These are phyloP conservation scores for Salvelinus namaycush DNA, from an alignment of 2,113 vertebrate species.

Conservation along the genomic window DNA sequence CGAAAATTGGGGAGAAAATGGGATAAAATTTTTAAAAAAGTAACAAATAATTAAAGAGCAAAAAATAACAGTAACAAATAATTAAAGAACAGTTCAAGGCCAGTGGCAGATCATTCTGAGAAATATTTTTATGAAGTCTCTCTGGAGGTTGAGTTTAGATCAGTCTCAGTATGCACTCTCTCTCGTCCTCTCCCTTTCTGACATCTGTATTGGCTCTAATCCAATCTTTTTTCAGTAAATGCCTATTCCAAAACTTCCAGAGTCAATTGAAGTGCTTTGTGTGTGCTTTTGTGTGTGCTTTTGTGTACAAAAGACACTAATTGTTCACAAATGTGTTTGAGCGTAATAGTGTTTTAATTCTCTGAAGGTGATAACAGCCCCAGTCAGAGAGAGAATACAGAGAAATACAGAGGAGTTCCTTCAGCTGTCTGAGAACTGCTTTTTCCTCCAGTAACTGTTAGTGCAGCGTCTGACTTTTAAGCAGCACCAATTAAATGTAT, in stretches of 20 bases:
- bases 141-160: background rate
- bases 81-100: slow-evolving; percentile 24
- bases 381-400: slow-evolving; percentile 26
- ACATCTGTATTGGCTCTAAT: slow-evolving; percentile 34
- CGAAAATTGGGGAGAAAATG: too few species aligned
- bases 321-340: slow-evolving; percentile 64
- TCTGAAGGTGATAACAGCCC: slow-evolving; percentile 55
- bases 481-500: slow-evolving; percentile 30
- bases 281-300: slow-evolving; percentile 56
- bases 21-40: too few species aligned
- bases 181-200: slow-evolving; percentile 13
- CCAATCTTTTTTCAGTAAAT: slow-evolving; percentile 62
- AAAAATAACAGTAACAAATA: too few species aligned
- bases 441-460: slow-evolving; percentile 1
- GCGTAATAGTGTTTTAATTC: slow-evolving; percentile 44
- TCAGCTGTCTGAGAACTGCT: slow-evolving; percentile 22
- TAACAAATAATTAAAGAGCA: too few species aligned
- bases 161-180: background rate
- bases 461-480: slow-evolving; percentile 15
- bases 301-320: slow-evolving; percentile 58
- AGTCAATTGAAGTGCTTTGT: slow-evolving; percentile 49
- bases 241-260: slow-evolving; percentile 54
- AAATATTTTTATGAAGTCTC: background rate
- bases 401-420: slow-evolving; percentile 9
- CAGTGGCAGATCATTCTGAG: slow-evolving; percentile 45